Evolutionary conservation across 2,113 vertebrate species (phyloP), one percentile per base, ranked within the genome.

Genomic region (Pionites leucogaster): DNA sequence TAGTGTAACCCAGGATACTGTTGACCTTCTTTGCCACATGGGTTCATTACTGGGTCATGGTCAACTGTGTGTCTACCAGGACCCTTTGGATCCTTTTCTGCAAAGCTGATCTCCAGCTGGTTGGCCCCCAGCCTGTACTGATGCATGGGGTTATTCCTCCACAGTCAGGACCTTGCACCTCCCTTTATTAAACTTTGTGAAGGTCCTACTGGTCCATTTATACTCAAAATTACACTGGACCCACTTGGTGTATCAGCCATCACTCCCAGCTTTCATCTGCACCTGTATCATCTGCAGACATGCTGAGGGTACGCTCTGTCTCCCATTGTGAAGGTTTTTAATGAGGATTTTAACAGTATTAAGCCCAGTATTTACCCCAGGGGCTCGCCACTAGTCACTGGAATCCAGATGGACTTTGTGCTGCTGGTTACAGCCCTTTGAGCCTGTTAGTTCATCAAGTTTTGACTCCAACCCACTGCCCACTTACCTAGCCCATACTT

Each of bases 191-290:
- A 84, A 17, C 33, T 47, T 37, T 27, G 9, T 8, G 10, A 53
- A 6, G 9, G 19, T 59, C 15, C 25, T 46, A n/a, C 6, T 53
- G 31, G 20, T 15, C 35, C 28, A 42, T 53, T 76, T 52, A 35
- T 14, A 4, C 31, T 49, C 74, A 75, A 65, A 67, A 71, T 31
- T n/a, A 15, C 39, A 68, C 1, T 15, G 24, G 57, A 50, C 9
- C 7, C 4, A 22, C 11, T 14, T 44, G 44, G 6, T 29, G 4
- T 65, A 18, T 23, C 0, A 0, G 11, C 39, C 33, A 23, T 10
- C 28, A 18, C 18, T 70, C 44, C 13, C 35, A 75, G 46, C 41
- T 55, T 78, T 86, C 55, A n/a, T n/a, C 33, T 57, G 33, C 31
- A 9, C 8, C 19, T 20, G 4, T 18, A 11, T 57, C 13, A 47